A percentile compares a stretch with the other conserved stretches of the same genome.
phyloP scores from a whole-genome alignment of 2,888 invertebrate species.

The Rhorus exstirpatorius region DNA sequence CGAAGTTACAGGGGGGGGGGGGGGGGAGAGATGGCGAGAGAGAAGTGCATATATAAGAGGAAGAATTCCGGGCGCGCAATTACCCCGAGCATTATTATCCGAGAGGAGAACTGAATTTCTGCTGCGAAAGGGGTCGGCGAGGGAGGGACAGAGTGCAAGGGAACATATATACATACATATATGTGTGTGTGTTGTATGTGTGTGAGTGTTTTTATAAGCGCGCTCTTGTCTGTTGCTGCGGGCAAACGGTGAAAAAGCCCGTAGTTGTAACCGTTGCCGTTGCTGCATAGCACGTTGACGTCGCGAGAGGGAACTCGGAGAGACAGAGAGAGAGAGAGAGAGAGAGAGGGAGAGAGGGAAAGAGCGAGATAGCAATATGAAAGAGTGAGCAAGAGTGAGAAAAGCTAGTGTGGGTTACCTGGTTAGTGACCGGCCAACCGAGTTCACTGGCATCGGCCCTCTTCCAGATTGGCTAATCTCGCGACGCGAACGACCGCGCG shows the following conservation, averaged over 20 bases:
- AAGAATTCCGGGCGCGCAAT: slow-evolving; percentile 77
- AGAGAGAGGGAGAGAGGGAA: slow-evolving; percentile 61
- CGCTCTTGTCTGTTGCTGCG: slow-evolving; percentile 72
- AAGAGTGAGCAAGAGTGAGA: slow-evolving; percentile 66
- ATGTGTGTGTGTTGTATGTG: slow-evolving; percentile 15
- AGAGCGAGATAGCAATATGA: slow-evolving; percentile 33
- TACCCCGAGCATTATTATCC: slow-evolving; percentile 74
- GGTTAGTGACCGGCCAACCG: slow-evolving; percentile 86
- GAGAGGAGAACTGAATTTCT: slow-evolving; percentile 41
- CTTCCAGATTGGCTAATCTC: slow-evolving; percentile 85
- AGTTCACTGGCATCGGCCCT: slow-evolving; percentile 86
- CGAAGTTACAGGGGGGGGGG: slow-evolving; percentile 24
- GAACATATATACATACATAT: slow-evolving; percentile 24
- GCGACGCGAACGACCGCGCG: slow-evolving; percentile 71
- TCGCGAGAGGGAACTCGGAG: slow-evolving; percentile 51
- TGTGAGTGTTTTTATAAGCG: too few relatives aligned
- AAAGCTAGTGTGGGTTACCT: slow-evolving; percentile 86
- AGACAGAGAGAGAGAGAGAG: slow-evolving; percentile 11
- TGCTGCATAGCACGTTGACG: slow-evolving; percentile 85
- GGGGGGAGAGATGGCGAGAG: too few relatives aligned
- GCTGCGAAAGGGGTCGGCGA: slow-evolving; percentile 30
- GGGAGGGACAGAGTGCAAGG: slow-evolving; percentile 46
- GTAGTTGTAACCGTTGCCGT: slow-evolving; percentile 84
- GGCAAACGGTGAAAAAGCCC: slow-evolving; percentile 84
- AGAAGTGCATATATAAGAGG: slow-evolving; percentile 53